A percentile compares a stretch with the other conserved stretches of the same genome.
Conservation (phyloP, 2,888 invertebrate species). For the Amphimallon solstitiale region DNA sequence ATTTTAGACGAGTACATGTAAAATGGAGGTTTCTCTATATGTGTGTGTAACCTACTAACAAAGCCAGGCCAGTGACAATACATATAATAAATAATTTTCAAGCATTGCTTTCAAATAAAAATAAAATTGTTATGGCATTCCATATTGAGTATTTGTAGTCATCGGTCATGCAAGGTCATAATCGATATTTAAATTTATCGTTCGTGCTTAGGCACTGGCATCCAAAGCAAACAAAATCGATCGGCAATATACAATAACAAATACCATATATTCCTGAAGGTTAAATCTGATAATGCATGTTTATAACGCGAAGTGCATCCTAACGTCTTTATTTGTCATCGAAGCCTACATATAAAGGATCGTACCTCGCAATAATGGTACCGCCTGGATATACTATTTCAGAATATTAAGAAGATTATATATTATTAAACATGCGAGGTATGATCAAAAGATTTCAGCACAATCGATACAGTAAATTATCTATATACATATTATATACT, state of each 20-base stretch:
- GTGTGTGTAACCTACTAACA: no score
- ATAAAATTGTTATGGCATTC: background rate
- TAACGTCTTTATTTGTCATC: background rate
- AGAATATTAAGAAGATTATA: no score
- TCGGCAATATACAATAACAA: background rate
- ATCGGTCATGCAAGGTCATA: background rate
- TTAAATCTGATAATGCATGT: constrained; percentile 10
- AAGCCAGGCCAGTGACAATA: background rate
- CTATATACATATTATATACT: no score
- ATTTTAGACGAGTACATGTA: no score
- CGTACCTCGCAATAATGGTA: no score
- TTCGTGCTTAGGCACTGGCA: constrained; percentile 4
- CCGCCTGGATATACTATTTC: no score
- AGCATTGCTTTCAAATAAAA: background rate
- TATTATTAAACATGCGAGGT: no score
- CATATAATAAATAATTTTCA: background rate
- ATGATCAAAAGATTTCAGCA: no score
- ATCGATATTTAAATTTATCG: constrained; percentile 11
- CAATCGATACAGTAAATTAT: no score
- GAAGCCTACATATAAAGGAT: no score
- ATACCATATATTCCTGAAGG: constrained; percentile 22
- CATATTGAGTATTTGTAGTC: constrained; percentile 17
- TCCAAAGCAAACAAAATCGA: constrained; percentile 11
- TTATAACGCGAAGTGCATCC: background rate
- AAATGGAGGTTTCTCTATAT: no score